A percentile compares a stretch with the other conserved stretches of the same genome.
Conservation (phyloP, 2,888 invertebrate species). For the Polymixis flavicincta region DNA sequence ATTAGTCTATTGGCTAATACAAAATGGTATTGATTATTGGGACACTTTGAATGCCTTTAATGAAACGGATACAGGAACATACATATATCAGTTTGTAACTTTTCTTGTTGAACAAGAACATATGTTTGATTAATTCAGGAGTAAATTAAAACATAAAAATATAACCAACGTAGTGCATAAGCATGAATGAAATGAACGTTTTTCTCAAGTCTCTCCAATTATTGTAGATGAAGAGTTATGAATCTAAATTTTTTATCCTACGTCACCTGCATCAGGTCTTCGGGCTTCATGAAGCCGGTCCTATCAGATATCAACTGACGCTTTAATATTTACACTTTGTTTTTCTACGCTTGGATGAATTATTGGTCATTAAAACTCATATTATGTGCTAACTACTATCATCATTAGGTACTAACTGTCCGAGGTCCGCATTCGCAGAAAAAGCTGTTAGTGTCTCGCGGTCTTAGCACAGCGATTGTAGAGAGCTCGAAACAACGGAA, state of each 20-base stretch:
- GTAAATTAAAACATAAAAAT: conserved; percentile 51
- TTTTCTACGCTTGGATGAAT: conserved; percentile 53
- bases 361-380: conserved; percentile 59
- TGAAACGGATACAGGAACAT: conserved; percentile 5
- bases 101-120: neutral
- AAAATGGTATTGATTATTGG: conserved; percentile 21
- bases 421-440: conserved; percentile 55
- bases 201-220: conserved; percentile 50
- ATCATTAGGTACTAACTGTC: conserved; percentile 52
- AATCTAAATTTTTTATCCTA: conserved; percentile 32
- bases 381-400: conserved; percentile 62
- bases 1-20: conserved; percentile 29
- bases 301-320: conserved; percentile 52
- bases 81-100: neutral
- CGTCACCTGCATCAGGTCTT: conserved; percentile 30
- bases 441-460: conserved; percentile 45
- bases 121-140: conserved; percentile 23
- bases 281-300: conserved; percentile 36
- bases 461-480: conserved; percentile 31
- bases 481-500: conserved; percentile 31
- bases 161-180: neutral
- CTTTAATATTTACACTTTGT: conserved; percentile 52
- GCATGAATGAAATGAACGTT: conserved; percentile 33
- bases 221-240: conserved; percentile 47
- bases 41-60: conserved; percentile 35